Evolutionary conservation across 35 echinoderm and acorn worm genomes (phyloP).

Genomic region (Amphiura filiformis): DNA sequence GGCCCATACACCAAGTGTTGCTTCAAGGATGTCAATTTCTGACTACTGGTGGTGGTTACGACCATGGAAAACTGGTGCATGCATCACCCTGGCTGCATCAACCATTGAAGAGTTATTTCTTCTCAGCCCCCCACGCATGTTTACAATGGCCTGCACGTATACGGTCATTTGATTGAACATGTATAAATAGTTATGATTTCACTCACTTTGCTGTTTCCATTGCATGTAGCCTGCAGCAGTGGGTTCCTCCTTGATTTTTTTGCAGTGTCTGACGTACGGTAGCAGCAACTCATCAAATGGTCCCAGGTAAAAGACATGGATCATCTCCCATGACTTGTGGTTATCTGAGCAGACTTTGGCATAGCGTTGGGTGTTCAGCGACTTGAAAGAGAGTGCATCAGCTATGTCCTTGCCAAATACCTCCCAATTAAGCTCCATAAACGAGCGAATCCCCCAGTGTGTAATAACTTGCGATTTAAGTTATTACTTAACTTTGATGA

Average conservation of each 20-base stretch:
- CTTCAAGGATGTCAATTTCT: neutral
- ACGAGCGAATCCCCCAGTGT: no score
- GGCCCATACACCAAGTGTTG: neutral
- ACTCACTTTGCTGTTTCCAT: neutral
- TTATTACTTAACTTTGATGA: no score
- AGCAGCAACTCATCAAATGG: conserved; percentile 37
- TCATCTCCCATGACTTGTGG: conserved; percentile 57
- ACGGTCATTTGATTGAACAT: conserved; percentile 22
- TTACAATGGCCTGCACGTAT: conserved; percentile 38
- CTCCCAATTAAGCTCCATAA: no score
- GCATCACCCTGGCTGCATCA: neutral
- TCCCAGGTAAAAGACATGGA: conserved; percentile 29
- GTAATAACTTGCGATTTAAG: no score
- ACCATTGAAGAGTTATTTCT: conserved; percentile 9
- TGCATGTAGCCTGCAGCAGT: conserved; percentile 1
- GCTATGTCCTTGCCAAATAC: no score
- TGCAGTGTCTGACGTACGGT: conserved; percentile 28
- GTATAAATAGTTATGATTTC: conserved; percentile 31
- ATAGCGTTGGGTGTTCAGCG: conserved; percentile 38
- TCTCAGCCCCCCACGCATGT: conserved; percentile 13
- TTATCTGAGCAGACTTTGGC: conserved; percentile 30
- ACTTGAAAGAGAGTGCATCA: conserved; percentile 32
- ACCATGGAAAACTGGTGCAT: neutral
- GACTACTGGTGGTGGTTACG: neutral
- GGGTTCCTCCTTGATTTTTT: neutral